Base-by-base conservation (phyloP, 2,113 vertebrate genomes). In the Rhinogobius similis region DNA sequence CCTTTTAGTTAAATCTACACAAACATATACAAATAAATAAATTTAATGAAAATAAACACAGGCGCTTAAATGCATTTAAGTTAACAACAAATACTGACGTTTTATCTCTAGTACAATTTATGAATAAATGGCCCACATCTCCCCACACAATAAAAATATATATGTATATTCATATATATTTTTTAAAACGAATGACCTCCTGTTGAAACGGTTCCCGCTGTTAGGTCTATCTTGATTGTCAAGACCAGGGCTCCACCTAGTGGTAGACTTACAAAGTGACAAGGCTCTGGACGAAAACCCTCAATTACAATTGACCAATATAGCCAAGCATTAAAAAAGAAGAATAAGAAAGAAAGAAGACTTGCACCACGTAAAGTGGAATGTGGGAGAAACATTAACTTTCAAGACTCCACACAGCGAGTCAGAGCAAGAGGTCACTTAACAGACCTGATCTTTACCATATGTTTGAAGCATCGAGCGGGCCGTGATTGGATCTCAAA, bases 241-340 rank as follows among this genome's bases (percentile, higher is more conserved):
- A 82, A 66, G 79, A 62, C 68, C 46, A 68, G 43, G n/a, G 68
- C 81, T 2, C 84, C 84, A 88, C 83, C 89, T 87, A 85, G 84
- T 79, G 85, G 79, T 10, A 7, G 1, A 1, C 10, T 43, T 18
- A 21, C 36, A 62, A 11, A 29, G 3, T 59, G 14, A 18, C 56
- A 61, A 16, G 1, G 26, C 9, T 32, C 13, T 32, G 5, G 16
- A 27, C 32, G 23, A 26, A 11, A 53, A 12, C 6, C 6, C 7
- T 10, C 10, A 55, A 55, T 6, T 2, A 55, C 23, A 55, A 26
- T 14, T 23, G 21, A 55, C 21, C 24, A 24, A 4, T 0, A 24
- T 53, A 9, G n/a, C 2, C 1, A 53, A 53, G 21, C n/a, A 18
- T 21, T 3, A 52, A 16, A 11, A 21, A 52, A 67, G 3, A 10